Percentiles rank a stretch among this genome's conserved stretches.
Evolutionary conservation across 1,140 invertebrate genomes (phyloP).

Genomic region (Caenorhabditis brenneri): DNA sequence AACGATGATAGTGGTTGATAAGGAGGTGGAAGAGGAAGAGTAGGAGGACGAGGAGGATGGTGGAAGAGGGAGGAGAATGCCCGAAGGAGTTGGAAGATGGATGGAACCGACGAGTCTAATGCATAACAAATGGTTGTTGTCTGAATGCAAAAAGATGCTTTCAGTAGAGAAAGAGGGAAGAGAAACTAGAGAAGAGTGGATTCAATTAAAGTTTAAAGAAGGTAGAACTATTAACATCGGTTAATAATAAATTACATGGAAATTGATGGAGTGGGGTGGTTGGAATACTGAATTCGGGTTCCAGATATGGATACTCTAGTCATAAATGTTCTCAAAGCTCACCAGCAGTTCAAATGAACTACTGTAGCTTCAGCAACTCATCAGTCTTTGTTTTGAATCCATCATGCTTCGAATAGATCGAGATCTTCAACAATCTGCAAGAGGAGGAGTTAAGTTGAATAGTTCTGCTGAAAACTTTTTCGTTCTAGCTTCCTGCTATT

Average conservation of each 20-base stretch:
- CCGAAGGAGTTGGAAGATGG: slow-evolving; percentile 28
- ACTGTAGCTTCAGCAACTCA: too few relatives aligned
- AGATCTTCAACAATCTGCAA: too few relatives aligned
- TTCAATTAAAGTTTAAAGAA: slow-evolving; percentile 26
- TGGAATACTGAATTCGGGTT: too few relatives aligned
- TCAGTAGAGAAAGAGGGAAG: not conserved
- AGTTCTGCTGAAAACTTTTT: not conserved
- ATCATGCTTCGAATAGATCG: too few relatives aligned
- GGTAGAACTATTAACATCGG: not conserved
- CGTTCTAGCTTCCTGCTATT: not conserved
- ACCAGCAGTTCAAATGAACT: too few relatives aligned
- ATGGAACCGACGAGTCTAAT: not conserved
- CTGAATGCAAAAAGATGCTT: not conserved
- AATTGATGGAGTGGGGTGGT: not conserved
- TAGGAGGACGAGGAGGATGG: too few relatives aligned
- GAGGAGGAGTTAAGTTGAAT: too few relatives aligned
- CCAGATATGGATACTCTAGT: too few relatives aligned
- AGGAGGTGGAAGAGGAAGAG: not conserved
- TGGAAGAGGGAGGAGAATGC: not conserved
- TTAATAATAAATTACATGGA: not conserved
- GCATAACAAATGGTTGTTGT: slow-evolving; percentile 36
- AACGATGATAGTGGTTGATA: not conserved
- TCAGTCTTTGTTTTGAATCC: too few relatives aligned
- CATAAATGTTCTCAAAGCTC: too few relatives aligned
- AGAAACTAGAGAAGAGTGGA: too few relatives aligned